Evolutionary conservation across 2,888 invertebrate species (phyloP), one percentile per base, ranked within the genome.

Genomic region (Drosophila limbata): DNA sequence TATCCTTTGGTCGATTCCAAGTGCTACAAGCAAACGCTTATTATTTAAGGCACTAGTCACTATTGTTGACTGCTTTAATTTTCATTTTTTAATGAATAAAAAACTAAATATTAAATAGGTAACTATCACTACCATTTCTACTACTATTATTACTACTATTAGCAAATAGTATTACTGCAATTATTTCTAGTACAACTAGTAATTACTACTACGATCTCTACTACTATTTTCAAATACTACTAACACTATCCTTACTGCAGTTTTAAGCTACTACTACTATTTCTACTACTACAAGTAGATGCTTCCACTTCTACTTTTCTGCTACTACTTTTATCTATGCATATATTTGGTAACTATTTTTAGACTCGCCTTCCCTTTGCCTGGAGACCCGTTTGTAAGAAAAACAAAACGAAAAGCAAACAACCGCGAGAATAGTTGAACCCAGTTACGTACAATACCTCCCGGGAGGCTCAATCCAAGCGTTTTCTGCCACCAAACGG

Each of bases 401-500:
- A 42, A 33, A 39, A 25, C 39, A 51, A 40, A 39, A 21, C 6
- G 6, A 21, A 52, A 28, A 39, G 25, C 40, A 17, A 55, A 40
- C 8, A 55, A 21, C 55, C 42, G 56, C 56, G 11, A 35, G 25
- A 44, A 45, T 35, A 35, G 21, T 56, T 19, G 21, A 35, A 44
- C 8, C 31, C 6, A 25, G 28, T 28, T 53, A 53, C 42, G 31
- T 42, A 42, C n/a, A n/a, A n/a, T 13, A 44, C 8, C 25, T 9
- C 25, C 13, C 15, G 55, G 19, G 13, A 21, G 11, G 35, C 21
- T 37, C 35, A 35, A 35, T 10, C 56, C 35, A 47, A 15, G 10
- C 9, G 4, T 25, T 15, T 47, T 15, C 13, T 11, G 15, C 9
- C n/a, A 47, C 25, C 25, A 25, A 25, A 25, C 5, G 5, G 25